These are phyloP conservation scores for Corythaeola cristata DNA, from an alignment of 2,113 vertebrate genomes.

Conservation along the genomic window DNA sequence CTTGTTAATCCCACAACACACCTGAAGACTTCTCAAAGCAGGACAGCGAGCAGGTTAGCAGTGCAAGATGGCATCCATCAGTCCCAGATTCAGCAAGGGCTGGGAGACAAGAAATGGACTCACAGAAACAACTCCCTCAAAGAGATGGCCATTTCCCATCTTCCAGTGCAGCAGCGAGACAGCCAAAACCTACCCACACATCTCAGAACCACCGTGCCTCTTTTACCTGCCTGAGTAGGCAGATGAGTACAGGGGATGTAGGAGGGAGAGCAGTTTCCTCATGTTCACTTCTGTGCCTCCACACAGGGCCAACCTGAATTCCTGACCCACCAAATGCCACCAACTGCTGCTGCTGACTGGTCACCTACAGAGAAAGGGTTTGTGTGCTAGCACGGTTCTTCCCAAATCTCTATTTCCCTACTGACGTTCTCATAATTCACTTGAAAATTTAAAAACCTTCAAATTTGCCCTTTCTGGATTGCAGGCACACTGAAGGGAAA, in stretches of 20 bases:
- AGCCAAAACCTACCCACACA: neutral
- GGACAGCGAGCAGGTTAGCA: neutral
- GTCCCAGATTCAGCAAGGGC: neutral
- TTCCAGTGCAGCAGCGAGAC: neutral
- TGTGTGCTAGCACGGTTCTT: neutral
- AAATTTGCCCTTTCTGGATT: neutral
- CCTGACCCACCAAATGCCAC: neutral
- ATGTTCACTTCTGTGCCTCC: neutral
- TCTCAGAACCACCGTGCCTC: neutral
- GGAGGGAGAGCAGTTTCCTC: neutral
- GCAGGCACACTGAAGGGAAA: neutral
- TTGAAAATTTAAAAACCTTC: neutral
- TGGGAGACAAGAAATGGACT: neutral
- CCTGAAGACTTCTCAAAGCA: neutral
- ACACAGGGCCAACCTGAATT: neutral
- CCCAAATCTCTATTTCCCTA: neutral
- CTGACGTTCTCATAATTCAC: neutral
- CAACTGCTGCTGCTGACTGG: neutral
- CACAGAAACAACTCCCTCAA: neutral
- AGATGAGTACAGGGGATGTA: neutral
- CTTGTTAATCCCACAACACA: neutral
- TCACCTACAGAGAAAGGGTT: neutral
- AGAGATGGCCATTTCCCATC: neutral
- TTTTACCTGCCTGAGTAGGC: neutral
- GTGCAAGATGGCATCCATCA: rapidly evolving